Conservation (phyloP, 2,797 vertebrate species). For the Dendrocincla tyrannina region DNA sequence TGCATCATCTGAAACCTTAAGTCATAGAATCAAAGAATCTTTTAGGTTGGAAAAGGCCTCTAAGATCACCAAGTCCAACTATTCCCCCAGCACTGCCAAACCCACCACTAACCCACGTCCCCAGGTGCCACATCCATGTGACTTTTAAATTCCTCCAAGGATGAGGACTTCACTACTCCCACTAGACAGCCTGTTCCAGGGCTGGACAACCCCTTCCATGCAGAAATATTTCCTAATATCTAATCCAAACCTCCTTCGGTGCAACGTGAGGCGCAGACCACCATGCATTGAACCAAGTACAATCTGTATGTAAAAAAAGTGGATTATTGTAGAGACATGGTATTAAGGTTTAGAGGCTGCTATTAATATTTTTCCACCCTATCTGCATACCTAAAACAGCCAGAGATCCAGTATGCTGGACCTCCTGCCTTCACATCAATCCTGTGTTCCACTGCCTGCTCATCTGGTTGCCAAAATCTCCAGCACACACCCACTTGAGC, state of each 20-base stretch:
- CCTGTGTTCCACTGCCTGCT: neutral
- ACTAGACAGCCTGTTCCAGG: neutral
- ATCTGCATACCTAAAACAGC: neutral
- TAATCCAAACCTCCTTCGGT: neutral
- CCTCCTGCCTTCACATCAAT: neutral
- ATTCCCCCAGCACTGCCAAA: neutral
- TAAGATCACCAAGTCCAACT: rapidly evolving
- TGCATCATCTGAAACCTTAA: neutral
- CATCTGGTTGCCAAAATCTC: neutral
- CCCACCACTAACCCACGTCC: neutral
- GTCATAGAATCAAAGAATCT: neutral
- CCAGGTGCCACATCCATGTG: rapidly evolving
- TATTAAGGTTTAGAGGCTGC: neutral
- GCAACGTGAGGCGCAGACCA: neutral
- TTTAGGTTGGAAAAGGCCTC: neutral
- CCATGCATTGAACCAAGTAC: rapidly evolving
- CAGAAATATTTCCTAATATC: neutral
- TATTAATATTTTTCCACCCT: neutral
- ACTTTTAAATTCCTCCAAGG: neutral
- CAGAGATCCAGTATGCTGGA: neutral
- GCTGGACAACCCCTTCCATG: neutral
- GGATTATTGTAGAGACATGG: rapidly evolving
- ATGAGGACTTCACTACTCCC: neutral
- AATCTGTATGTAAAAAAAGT: neutral
- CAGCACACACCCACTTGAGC: rapidly evolving